A percentile compares a stretch with the other conserved stretches of the same genome.
These are phyloP conservation scores for Vanessa cardui DNA, from an alignment of 2,888 invertebrate genomes.

Conservation along the genomic window DNA sequence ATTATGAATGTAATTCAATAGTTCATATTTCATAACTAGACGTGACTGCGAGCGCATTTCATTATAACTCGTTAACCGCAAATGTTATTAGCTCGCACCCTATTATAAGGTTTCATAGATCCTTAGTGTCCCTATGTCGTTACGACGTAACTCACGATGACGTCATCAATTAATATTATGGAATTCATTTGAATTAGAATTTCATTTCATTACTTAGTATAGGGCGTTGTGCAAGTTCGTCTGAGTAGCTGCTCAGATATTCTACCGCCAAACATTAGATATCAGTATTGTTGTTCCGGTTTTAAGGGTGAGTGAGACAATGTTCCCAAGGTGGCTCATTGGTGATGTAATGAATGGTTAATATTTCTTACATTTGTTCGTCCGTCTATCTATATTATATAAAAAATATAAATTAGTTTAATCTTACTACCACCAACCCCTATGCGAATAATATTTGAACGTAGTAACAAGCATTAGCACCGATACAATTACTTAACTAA, in stretches of 20 bases:
- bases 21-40: constrained; percentile 8
- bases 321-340: too few relatives aligned
- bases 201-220: not conserved
- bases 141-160: constrained; percentile 20
- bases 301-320: too few relatives aligned
- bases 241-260: too few relatives aligned
- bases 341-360: too few relatives aligned
- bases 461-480: too few relatives aligned
- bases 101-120: constrained; percentile 38
- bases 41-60: constrained; percentile 40
- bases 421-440: not conserved
- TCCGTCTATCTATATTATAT: too few relatives aligned
- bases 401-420: not conserved
- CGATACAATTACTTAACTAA: too few relatives aligned
- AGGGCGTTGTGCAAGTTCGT: too few relatives aligned
- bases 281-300: too few relatives aligned
- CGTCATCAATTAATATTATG: constrained; percentile 19
- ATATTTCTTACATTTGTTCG: too few relatives aligned
- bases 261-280: too few relatives aligned
- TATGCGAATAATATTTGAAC: not conserved
- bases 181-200: constrained; percentile 20
- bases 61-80: constrained; percentile 29
- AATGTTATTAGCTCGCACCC: constrained; percentile 37
- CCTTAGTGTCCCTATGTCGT: constrained; percentile 42
- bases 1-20: constrained; percentile 15